Conservation (phyloP, 2,113 vertebrate species). For the Illadopsis cleaveri region DNA sequence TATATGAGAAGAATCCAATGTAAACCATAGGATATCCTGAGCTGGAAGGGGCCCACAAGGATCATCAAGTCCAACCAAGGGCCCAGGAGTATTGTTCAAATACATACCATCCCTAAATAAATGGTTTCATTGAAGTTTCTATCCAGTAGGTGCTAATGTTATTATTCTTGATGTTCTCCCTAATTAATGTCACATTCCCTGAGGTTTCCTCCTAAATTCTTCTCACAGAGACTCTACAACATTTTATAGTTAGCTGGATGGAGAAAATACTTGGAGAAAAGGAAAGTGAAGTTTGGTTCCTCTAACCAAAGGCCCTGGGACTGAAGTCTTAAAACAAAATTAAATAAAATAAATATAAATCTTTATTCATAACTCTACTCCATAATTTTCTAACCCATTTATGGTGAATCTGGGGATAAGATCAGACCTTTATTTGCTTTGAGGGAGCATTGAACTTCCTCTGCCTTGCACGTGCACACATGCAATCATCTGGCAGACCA, state of each 20-base stretch:
- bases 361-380: background rate
- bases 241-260: background rate
- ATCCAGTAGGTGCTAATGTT: background rate
- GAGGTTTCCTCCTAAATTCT: background rate
- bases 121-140: background rate
- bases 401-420: background rate
- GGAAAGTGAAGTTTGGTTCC: background rate
- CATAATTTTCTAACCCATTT: background rate
- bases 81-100: background rate
- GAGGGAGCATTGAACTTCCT: background rate
- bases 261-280: background rate
- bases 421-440: background rate
- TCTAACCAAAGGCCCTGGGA: accelerated
- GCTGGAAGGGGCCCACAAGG: background rate
- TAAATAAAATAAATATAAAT: background rate
- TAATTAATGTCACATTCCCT: background rate
- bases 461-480: accelerated
- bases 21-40: background rate
- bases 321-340: background rate
- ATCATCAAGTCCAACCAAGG: background rate
- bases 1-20: background rate
- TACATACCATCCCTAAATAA: background rate
- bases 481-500: accelerated
- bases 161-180: background rate
- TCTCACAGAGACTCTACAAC: background rate